A percentile compares a stretch with the other conserved stretches of the same genome.
Evolutionary conservation across 1,140 invertebrate species (phyloP).

Genomic region (Drosophila murphyi): DNA sequence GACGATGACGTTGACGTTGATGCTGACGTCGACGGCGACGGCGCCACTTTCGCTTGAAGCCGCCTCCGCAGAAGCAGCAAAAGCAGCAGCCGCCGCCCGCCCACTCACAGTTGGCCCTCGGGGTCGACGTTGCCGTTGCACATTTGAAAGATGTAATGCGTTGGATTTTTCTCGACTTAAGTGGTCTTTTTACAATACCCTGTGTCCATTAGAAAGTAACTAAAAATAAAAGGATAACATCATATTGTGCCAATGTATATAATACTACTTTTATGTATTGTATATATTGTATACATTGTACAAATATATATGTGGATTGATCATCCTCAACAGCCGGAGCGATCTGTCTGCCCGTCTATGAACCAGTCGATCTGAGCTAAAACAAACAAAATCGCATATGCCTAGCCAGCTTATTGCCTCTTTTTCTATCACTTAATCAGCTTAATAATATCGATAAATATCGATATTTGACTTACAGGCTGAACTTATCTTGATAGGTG

Average conservation of each 20-base stretch:
- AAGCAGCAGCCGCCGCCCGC: no score
- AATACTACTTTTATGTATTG: neutral
- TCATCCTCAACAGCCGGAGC: no score
- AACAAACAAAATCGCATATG: no score
- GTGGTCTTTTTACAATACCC: constrained; percentile 52
- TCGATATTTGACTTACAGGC: no score
- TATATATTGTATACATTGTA: no score
- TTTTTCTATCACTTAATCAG: no score
- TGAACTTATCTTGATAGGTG: no score
- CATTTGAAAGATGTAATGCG: constrained; percentile 74
- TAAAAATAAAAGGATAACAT: neutral
- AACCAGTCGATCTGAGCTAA: no score
- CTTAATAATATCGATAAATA: no score
- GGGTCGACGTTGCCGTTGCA: constrained; percentile 30
- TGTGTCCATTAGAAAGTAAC: neutral
- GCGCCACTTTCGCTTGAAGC: constrained; percentile 64
- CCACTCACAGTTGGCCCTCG: constrained; percentile 40
- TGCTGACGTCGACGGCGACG: constrained; percentile 18
- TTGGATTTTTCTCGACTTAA: constrained; percentile 52
- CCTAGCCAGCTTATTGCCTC: no score
- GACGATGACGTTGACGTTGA: constrained; percentile 39
- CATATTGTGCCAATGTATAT: neutral
- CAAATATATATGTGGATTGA: no score
- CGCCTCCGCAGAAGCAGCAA: constrained; percentile 24
- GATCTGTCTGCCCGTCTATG: no score